These are phyloP conservation scores for Crypturellus tataupa DNA, from an alignment of 2,797 vertebrate species.

Conservation along the genomic window DNA sequence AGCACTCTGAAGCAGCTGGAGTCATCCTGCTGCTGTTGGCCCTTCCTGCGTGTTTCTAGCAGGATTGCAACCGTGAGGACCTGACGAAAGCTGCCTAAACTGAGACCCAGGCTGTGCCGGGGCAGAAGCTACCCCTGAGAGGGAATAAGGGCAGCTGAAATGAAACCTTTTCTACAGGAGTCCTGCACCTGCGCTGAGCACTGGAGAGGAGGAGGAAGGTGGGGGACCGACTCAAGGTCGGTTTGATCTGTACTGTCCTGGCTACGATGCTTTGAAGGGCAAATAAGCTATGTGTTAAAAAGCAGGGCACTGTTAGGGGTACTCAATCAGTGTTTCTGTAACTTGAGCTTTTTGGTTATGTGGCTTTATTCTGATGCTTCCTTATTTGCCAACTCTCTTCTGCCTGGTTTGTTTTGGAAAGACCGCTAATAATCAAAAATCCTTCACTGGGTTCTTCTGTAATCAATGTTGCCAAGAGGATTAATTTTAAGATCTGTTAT, in stretches of 20 bases:
- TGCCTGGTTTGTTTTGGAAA: background rate
- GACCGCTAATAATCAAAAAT: background rate
- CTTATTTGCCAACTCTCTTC: background rate
- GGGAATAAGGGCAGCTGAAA: accelerated
- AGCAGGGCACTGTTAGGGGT: background rate
- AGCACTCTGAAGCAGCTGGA: background rate
- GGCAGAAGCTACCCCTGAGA: background rate
- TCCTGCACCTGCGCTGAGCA: accelerated
- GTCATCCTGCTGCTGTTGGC: no score
- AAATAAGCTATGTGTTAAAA: background rate
- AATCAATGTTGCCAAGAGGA: background rate
- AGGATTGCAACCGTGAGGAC: accelerated
- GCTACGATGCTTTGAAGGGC: background rate
- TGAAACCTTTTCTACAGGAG: accelerated
- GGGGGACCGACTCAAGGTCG: accelerated
- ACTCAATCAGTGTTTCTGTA: background rate
- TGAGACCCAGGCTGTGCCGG: accelerated
- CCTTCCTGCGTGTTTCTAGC: background rate
- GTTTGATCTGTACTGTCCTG: accelerated
- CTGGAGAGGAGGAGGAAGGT: background rate
- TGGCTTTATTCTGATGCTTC: background rate
- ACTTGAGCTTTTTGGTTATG: background rate
- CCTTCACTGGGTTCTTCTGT: accelerated
- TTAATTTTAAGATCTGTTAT: background rate
- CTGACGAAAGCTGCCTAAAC: background rate